Evolutionary conservation across 2,888 invertebrate genomes (phyloP), one percentile per base, ranked within the genome.

Genomic region (Andrena minutula): DNA sequence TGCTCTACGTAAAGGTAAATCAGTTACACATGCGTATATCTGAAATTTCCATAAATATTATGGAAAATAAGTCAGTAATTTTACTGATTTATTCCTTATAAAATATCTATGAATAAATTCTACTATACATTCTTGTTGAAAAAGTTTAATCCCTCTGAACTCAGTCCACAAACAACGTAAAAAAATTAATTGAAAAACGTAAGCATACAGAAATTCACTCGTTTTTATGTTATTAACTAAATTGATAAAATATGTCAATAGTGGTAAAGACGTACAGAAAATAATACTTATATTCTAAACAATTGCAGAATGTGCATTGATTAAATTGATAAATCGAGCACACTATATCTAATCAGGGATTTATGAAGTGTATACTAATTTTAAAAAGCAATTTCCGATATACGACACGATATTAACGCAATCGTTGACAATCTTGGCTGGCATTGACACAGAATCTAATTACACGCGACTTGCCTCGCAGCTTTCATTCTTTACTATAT

Each of bases 381-480:
- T 35, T 56, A 53, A 69, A 35, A 35, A 53, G 2, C 7, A 23
- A 56, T 20, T 32, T 35, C 35, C 16, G 23, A 56, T 53, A 26
- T 28, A 35, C 23, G 56, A 41, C 10, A 58, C 53, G 32, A 69
- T 58, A 35, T 68, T 56, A 32, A 53, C 23, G 30, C 51, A 68
- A 68, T 5, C 10, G 10, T 56, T 56, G 23, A n/a, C 32, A 56
- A 16, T 53, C 12, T 68, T 32, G n/a, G 20, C 28, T 65, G 65
- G 30, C 66, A 66, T 30, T 66, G 66, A 66, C 32, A 32, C 28
- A 66, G 16, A 66, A 23, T 56, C 56, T 53, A 53, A 51, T 10
- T 65, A 41, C 41, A 41, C 23, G 41, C 41, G 64, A 26, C 64
- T 16, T 41, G 2, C 12, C 23, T 23, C 23, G 41, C 23, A 53